Evolutionary conservation across 2,113 vertebrate genomes (phyloP).

Genomic region (Semnopithecus entellus): DNA sequence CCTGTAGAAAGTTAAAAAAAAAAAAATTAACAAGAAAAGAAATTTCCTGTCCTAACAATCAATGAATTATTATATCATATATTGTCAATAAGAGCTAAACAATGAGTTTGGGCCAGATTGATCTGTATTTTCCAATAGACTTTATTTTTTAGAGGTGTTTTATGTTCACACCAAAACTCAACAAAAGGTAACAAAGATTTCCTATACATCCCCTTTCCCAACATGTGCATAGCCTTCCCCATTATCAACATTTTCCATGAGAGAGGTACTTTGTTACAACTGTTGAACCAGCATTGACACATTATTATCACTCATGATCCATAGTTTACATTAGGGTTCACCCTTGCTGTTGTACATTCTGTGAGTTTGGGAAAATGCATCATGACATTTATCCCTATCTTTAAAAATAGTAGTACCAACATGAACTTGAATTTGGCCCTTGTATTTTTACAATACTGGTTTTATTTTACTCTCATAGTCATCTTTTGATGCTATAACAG

Average conservation of each 20-base stretch:
- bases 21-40: no score
- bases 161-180: not conserved
- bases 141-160: not conserved
- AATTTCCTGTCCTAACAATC: not conserved
- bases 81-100: not conserved
- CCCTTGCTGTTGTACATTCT: not conserved
- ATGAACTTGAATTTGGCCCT: slow-evolving; percentile 32
- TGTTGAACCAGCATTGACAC: not conserved
- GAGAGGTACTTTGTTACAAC: not conserved
- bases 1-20: no score
- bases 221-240: no score
- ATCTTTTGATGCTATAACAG: not conserved
- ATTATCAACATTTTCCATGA: not conserved
- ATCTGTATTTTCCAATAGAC: not conserved
- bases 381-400: not conserved
- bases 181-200: not conserved
- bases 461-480: not conserved
- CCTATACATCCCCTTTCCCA: not conserved
- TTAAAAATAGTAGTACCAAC: not conserved
- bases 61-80: not conserved
- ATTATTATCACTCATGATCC: not conserved
- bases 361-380: not conserved
- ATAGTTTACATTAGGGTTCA: not conserved
- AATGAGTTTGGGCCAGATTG: not conserved
- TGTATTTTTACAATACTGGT: not conserved